Conservation (phyloP, 2,113 vertebrate species). For the Engraulis encrasicolus region DNA sequence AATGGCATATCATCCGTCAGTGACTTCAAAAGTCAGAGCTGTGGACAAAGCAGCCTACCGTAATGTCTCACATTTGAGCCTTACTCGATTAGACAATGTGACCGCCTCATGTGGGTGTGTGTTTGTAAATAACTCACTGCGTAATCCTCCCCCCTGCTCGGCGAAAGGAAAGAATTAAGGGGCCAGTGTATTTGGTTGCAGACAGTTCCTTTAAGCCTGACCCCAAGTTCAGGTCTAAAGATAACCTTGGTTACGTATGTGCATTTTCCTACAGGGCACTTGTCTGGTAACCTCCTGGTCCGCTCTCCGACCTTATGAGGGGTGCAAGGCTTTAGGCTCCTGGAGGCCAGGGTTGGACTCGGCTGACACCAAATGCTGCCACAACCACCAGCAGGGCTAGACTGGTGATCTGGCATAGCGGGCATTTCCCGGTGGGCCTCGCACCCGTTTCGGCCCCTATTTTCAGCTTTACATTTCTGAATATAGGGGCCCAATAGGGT, state of each 20-base stretch:
- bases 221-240: background rate
- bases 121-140: background rate
- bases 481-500: no score
- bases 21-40: background rate
- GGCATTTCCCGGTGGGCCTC: no score
- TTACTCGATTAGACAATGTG: no score
- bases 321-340: background rate
- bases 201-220: background rate
- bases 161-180: background rate
- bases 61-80: no score
- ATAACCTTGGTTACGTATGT: background rate
- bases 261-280: background rate
- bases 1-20: background rate
- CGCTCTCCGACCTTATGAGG: background rate
- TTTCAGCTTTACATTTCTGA: no score
- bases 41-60: no score
- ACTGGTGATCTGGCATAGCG: no score
- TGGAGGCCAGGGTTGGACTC: background rate
- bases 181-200: background rate
- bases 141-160: background rate
- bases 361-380: background rate
- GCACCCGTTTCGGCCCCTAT: no score
- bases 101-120: background rate
- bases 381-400: no score
- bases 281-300: background rate